These are phyloP conservation scores for Rhodinocichla rosea DNA, from an alignment of 2,113 vertebrate genomes.

Conservation along the genomic window DNA sequence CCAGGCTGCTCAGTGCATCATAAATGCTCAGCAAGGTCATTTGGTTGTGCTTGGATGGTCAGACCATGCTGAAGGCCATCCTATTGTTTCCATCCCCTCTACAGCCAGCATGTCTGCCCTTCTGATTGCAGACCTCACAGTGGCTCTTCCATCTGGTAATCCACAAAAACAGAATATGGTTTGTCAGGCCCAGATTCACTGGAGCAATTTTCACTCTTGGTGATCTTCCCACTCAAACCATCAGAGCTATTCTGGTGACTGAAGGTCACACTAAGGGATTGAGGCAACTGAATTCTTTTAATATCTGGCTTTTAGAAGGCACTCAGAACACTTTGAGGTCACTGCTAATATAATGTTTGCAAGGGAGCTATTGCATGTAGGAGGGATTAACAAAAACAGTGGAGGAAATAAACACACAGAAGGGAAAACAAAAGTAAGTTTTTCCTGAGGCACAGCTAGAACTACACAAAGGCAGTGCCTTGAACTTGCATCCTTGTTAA, in stretches of 20 bases:
- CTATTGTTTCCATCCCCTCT: not conserved
- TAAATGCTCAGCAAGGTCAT: not conserved
- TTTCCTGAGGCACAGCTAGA: not conserved
- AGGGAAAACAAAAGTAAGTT: not conserved
- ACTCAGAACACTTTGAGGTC: not conserved
- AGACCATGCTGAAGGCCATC: not conserved
- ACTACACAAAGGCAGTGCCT: conserved; percentile 1
- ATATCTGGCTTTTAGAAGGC: not conserved
- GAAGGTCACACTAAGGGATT: not conserved
- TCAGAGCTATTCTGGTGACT: not conserved
- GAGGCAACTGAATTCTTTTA: not conserved
- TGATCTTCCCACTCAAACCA: not conserved
- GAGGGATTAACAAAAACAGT: not conserved
- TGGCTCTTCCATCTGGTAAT: not conserved
- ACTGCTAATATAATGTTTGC: not conserved
- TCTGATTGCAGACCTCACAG: not conserved
- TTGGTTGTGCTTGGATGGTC: not conserved
- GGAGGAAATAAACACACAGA: not conserved
- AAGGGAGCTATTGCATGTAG: not conserved
- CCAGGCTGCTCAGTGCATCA: not conserved
- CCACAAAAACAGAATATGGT: not conserved
- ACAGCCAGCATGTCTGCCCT: not conserved
- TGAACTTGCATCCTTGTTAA: conserved; percentile 33
- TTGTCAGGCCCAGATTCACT: not conserved
- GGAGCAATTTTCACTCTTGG: not conserved